Base-by-base conservation (phyloP, 2,797 vertebrate genomes). In the Galagoides demidoff region DNA sequence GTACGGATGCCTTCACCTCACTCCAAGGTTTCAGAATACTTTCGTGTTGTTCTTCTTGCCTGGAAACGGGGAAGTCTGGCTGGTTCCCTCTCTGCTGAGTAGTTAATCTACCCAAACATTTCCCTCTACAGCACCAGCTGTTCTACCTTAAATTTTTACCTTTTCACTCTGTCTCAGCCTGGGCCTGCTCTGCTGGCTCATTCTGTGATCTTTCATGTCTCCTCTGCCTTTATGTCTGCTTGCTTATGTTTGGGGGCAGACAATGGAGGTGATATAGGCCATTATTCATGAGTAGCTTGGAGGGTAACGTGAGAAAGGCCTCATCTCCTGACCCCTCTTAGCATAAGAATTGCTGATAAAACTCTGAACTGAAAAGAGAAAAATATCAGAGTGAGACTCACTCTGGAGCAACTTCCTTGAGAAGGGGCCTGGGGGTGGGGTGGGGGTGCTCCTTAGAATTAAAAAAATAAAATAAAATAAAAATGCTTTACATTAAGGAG, bases 251-350 rank as follows among this genome's bases (percentile, higher is more conserved):
- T 97, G 85, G 97, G 95, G 97, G 96, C 96, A 98, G 98, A 99
- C 99, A 99, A 99, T 98, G 98, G 99, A 99, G 98, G 98, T 98
- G 98, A 98, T 98, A 97, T 97, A 98, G 97, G 97, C 98, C 98
- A 98, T 98, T 98, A 99, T 98, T 98, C 98, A 99, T 98, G 98
- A 98, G 97, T 85, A 98, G 98, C 98, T 99, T 99, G 99, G 98
- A 99, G 98, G 99, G 98, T 98, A 99, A 99, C 98, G 99, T 99
- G 99, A 99, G 99, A 99, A 99, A 98, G 98, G 98, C 98, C 99
- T 99, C 99, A 99, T 99, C 99, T 99, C 98, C 99, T 99, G 99
- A 99, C 99, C 99, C 98, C 98, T 98, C 99, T 99, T 99, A 99
- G 98, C 99, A 99, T 99, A 99, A 99, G 99, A 99, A 99, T 99